Evolutionary conservation across 2,113 vertebrate species (phyloP), one percentile per base, ranked within the genome.

Genomic region (Crotalus helleri): DNA sequence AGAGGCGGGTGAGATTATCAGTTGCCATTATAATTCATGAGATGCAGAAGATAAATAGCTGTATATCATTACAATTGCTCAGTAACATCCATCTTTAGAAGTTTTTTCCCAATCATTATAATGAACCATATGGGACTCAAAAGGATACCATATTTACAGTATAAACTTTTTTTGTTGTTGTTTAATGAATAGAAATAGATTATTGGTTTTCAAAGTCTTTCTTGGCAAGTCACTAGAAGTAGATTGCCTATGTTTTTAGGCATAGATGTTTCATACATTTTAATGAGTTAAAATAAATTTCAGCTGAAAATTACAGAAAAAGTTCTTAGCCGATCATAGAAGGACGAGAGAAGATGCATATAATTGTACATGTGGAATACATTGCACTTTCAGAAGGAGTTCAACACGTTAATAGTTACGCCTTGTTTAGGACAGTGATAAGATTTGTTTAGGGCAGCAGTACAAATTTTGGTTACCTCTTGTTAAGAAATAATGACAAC

Each of bases 1-100:
- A 99, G 93, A 98, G 99, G 94, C 98, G 99, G 98, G 99, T 99
- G 93, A 96, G 98, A 39, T 0, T 51, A 15, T 44, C 74, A 81
- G 17, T 44, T 81, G 8, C 74, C 10, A 44, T 39, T 0, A 0
- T 0, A 0, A 88, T 33, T 57, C 87, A 15, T 49, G 11, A 55
- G 23, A 90, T 3, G 2, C 49, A 90, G 29, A 21, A 39, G 0
- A 13, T 88, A 13, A 10, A n/a, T 29, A 3, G 10, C 12, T 44
- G 12, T 49, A 24, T 61, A 19, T n/a, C 49, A 33, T 88, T 88
- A 49, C 1, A 69, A 69, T n/a, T 39, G 23, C n/a, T 24, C 64
- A 64, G 13, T 87, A 69, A 46, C 69, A 29, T 44, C 53, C n/a
- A 55, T 21, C 29, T 24, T 1, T 39, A 21, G 2, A 21, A 3